These are phyloP conservation scores for Bradysia coprophila DNA, from an alignment of 1,140 invertebrate genomes.

Conservation along the genomic window DNA sequence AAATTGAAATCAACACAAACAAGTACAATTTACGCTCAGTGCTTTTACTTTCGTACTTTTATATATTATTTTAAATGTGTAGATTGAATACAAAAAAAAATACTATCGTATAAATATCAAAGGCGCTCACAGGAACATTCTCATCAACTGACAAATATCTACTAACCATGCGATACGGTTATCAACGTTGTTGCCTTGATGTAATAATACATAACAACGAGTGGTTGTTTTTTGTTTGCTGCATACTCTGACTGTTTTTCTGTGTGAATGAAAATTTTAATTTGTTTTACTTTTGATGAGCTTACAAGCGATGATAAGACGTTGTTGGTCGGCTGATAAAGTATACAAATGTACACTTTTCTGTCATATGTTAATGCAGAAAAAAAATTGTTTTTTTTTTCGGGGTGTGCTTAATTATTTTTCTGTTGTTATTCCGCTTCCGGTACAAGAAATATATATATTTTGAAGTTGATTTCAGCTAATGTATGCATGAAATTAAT, in stretches of 20 bases:
- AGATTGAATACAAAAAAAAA: background rate
- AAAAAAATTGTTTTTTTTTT: too few relatives aligned
- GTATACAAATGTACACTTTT: too few relatives aligned
- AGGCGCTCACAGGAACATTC: background rate
- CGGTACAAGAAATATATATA: background rate
- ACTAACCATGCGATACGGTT: background rate
- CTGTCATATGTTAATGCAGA: too few relatives aligned
- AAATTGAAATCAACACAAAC: background rate
- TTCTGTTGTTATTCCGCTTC: background rate
- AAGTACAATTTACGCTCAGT: background rate
- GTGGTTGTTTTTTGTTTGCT: background rate
- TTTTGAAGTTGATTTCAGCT: background rate
- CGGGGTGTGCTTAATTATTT: too few relatives aligned
- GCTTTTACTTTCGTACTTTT: background rate
- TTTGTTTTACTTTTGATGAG: background rate
- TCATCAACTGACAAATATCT: background rate
- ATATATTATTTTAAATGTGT: too few relatives aligned
- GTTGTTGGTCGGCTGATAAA: too few relatives aligned
- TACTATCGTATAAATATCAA: background rate
- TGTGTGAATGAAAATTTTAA: background rate
- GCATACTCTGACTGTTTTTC: background rate
- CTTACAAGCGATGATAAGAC: too few relatives aligned
- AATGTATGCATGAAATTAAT: background rate
- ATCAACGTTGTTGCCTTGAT: background rate
- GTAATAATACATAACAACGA: background rate